Evolutionary conservation across 2,888 invertebrate species (phyloP).

Genomic region (Ferrisia virgata): DNA sequence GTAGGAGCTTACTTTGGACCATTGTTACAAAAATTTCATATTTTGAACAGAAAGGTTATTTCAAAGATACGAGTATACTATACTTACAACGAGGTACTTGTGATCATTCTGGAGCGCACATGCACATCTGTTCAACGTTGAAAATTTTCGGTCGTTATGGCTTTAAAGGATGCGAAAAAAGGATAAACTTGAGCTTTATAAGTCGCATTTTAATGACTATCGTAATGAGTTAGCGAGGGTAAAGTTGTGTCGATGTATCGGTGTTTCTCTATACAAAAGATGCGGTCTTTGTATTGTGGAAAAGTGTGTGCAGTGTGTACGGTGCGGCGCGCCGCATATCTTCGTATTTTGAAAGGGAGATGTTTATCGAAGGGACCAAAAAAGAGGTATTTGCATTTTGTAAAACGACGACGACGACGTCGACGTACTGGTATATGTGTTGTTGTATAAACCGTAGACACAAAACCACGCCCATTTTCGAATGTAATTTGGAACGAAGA

Average conservation of each 20-base stretch:
- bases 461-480: not conserved
- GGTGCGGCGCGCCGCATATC: not conserved
- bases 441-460: not conserved
- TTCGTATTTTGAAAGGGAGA: not conserved
- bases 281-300: not conserved
- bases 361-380: not conserved
- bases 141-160: not conserved
- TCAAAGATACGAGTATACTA: not conserved
- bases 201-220: constrained; percentile 21
- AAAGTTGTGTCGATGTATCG: not conserved
- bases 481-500: not conserved
- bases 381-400: constrained; percentile 9
- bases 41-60: too few species aligned
- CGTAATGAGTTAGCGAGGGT: constrained; percentile 11
- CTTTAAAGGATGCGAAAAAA: not conserved
- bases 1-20: too few species aligned
- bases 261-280: not conserved
- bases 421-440: not conserved
- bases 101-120: not conserved
- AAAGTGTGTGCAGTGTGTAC: not conserved
- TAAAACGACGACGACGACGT: not conserved
- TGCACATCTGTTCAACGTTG: not conserved
- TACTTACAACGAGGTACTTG: not conserved
- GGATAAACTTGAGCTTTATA: not conserved
- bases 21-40: too few species aligned